Base-by-base conservation (phyloP, 1,140 invertebrate species). In the Drosophila novamexicana region DNA sequence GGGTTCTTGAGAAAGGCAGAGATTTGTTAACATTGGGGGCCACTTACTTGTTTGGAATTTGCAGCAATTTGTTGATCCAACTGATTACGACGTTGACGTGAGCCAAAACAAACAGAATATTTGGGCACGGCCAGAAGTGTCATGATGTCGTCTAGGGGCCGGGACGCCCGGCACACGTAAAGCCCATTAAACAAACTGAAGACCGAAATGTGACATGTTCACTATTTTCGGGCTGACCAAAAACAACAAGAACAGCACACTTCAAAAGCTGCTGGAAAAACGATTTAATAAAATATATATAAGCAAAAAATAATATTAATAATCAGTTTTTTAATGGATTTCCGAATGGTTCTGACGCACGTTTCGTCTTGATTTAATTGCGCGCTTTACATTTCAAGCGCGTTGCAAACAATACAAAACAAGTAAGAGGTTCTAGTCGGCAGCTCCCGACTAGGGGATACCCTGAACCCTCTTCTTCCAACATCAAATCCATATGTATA, bases 321-420 rank as follows among this genome's bases (percentile, higher is more conserved):
- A 47, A 37, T 16, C 56, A 42, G 1, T 34, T 64, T 59, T 67
- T 76, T 73, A 72, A 72, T 67, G 75, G 61, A 36, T 52, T 50
- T 77, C 79, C 64, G 65, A 75, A 69, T 64, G 75, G 53, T 61
- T 68, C 63, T 83, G 79, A 82, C 79, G 79, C 75, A 83, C 57
- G 45, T 53, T 58, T 63, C 52, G 64, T 47, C 16, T 49, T 12
- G 44, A 42, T 67, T 67, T 70, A 84, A 84, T 77, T 80, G 45
- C 75, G 73, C 49, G 68, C 77, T 84, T 84, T 74, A 77, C 66
- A 84, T 75, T 84, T 80, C 39, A 34, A 69, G 49, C 81, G 81
- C 77, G 81, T 84, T 58, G 61, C 57, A 52, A 53, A 54, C 22
- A 29, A 14, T 53, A n/a, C 14, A 14, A 14, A 14, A 14, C 14